Base-by-base conservation (phyloP, 2,797 vertebrate genomes). In the Chiroxiphia lanceolata region DNA sequence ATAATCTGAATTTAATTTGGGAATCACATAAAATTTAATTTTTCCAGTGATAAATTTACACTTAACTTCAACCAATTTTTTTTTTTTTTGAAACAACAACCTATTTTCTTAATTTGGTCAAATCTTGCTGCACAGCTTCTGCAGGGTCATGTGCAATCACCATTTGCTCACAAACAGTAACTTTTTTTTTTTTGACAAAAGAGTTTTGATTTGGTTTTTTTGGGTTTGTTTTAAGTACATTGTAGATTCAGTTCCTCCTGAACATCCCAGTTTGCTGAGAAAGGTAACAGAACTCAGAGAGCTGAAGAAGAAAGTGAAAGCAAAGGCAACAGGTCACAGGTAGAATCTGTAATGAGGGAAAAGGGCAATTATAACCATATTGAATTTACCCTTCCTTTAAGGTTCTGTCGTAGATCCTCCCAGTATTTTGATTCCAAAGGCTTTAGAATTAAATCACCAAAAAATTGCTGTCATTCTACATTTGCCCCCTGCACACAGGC, bases 391-490 rank as follows among this genome's bases (percentile, higher is more conserved):
- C 72, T 59, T 38, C 61, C 18, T 61, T 78, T 59, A 83, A 72
- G 89, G 71, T 29, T 78, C n/a, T 20, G 27, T 42, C 44, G 4
- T 23, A 54, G 53, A 26, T 89, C 47, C 21, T 80, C 45, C 42
- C 44, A 10, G 13, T 44, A 29, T 69, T 87, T 74, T 4, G 2
- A 45, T 71, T 83, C 48, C 21, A 68, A 47, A 69, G n/a, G n/a
- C 64, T 91, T 78, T 87, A 78, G 77, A 78, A 69, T 57, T 83
- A 84, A 93, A 83, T 47, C 33, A 21, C 36, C 15, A 47, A 67
- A 65, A 81, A 53, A 50, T 4, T 51, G 60, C 42, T 75, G 26
- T 26, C 21, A 7, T 29, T 69, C 51, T 54, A 44, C 22, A 2
- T 45, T 48, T 87, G 70, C 69, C 47, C 70, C 76, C 59, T 51